Conservation (phyloP, 2,113 vertebrate genomes). For the Typhlomys cinereus region DNA sequence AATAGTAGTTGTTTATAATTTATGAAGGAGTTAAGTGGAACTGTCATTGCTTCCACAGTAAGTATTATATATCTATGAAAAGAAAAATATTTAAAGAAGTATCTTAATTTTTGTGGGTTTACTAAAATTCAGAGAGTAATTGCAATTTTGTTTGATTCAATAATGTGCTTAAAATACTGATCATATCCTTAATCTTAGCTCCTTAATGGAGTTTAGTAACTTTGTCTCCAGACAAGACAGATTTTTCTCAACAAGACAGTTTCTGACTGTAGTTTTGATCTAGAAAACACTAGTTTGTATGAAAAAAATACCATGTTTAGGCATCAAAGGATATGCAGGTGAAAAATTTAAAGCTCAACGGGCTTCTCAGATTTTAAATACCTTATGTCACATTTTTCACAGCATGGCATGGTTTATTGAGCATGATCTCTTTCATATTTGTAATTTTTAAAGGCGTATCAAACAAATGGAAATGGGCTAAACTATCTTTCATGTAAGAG, state of each 20-base stretch:
- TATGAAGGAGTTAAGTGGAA: slow-evolving; percentile 3
- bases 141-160: not conserved
- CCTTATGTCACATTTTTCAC: slow-evolving; percentile 4
- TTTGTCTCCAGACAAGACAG: slow-evolving; percentile 28
- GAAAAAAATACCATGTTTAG: not conserved
- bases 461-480: not conserved
- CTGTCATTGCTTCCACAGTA: not conserved
- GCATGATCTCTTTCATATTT: not conserved
- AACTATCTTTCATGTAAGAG: slow-evolving; percentile 4
- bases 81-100: slow-evolving; percentile 18
- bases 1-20: not conserved
- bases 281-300: slow-evolving; percentile 39
- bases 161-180: not conserved
- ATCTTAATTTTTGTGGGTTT: slow-evolving; percentile 10
- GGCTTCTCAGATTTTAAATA: slow-evolving; percentile 33
- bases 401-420: not conserved
- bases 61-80: not conserved
- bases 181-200: slow-evolving; percentile 13
- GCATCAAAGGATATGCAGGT: slow-evolving; percentile 35
- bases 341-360: slow-evolving; percentile 12
- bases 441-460: not conserved
- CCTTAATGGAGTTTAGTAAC: not conserved
- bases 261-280: slow-evolving; percentile 50
- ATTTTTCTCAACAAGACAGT: too few relatives aligned
- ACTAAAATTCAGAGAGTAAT: not conserved